Conservation (phyloP, 2,797 vertebrate genomes). For the Syncerus caffer region DNA sequence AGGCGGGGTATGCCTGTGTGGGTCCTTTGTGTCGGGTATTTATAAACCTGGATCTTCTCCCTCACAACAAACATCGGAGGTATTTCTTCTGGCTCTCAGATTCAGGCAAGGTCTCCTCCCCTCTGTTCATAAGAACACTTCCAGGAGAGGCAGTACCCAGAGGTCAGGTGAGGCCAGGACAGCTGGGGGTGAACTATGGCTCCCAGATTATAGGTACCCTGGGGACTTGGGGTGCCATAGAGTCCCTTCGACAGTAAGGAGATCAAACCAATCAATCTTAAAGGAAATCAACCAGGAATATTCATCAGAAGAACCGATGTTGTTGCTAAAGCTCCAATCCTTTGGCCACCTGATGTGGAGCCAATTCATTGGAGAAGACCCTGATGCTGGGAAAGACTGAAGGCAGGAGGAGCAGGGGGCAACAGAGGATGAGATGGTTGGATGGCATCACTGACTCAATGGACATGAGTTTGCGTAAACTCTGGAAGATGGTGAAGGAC, state of each 20-base stretch:
- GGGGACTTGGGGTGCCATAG: not conserved
- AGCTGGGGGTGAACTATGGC: not conserved
- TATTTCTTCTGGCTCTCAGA: conserved; percentile 27
- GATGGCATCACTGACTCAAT: not conserved
- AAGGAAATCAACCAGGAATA: not conserved
- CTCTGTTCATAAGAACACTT: not conserved
- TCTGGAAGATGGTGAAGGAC: not conserved
- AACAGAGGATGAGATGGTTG: not conserved
- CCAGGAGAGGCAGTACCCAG: not conserved
- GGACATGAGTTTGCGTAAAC: not conserved
- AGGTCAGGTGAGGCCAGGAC: not conserved
- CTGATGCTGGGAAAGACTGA: not conserved
- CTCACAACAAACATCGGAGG: not conserved
- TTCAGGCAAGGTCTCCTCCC: not conserved
- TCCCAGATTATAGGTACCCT: not conserved
- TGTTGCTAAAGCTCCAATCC: not conserved
- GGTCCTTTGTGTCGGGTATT: not conserved
- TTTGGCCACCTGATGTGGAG: not conserved
- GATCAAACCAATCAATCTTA: not conserved
- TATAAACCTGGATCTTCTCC: not conserved
- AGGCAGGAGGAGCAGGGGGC: not conserved
- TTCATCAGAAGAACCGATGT: not conserved
- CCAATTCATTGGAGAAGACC: not conserved
- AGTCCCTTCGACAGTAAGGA: not conserved
- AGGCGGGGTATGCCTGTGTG: not conserved